Evolutionary conservation across 2,797 vertebrate species (phyloP), one percentile per base, ranked within the genome.

Genomic region (Acipenser oxyrinchus): DNA sequence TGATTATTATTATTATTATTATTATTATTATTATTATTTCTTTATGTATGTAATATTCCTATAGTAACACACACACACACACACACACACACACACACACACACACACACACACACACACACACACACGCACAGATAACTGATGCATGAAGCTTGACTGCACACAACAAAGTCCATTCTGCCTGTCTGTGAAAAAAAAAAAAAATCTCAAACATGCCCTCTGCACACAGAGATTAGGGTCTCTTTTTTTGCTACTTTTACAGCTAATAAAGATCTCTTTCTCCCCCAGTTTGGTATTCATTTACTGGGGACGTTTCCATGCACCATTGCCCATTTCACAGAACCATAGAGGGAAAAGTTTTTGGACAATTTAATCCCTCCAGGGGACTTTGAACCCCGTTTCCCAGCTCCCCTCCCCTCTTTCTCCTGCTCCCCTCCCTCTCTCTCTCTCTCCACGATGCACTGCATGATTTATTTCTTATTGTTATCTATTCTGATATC

Each of bases 311-410:
- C 78, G 82, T 84, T 79, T 77, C 79, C 83, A 88, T 82, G 84
- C 79, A 79, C 84, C 75, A 87, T 89, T 86, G 84, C 88, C 85
- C 83, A 80, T 90, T 91, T 90, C 82, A 82, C 79, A 81, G 69
- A 84, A 87, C 84, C 85, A 90, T 84, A 88, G 61, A 81, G 83
- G 88, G 86, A 93, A 77, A 84, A 86, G 84, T 86, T 93, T 90
- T 84, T 85, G 84, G 86, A 92, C 90, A 90, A 90, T 92, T 92
- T 92, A 90, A 90, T 93, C 88, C 87, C 88, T 86, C 81, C 76
- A 79, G 87, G 89, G 85, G 86, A 90, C 87, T 87, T 83, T 83
- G 70, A 55, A 55, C 52, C 6, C n/a, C 6, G 3, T 10, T n/a
- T 55, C 9, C 6, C 77, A 78, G 80, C 73, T 84, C 82, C 84